phyloP scores from a whole-genome alignment of 2,113 vertebrate genomes.

The Lathamus discolor region DNA sequence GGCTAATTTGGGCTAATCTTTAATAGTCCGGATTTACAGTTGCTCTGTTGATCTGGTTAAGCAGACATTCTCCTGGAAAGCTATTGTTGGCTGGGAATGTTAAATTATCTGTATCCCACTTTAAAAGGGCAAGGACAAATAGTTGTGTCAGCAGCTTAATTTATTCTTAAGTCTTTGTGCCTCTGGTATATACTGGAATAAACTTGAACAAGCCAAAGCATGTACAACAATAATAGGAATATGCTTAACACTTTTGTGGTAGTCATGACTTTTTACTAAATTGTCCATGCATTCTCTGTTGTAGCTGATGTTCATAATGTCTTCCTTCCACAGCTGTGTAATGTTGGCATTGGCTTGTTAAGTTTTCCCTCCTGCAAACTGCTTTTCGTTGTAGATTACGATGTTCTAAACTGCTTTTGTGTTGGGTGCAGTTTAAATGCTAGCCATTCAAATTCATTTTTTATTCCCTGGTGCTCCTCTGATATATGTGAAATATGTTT shows the following conservation, averaged over 20 bases:
- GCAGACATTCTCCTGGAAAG: not conserved
- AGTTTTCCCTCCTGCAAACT: not conserved
- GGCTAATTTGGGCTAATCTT: not conserved
- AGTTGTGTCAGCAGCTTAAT: not conserved
- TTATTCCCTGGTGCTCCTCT: not conserved
- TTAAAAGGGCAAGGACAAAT: not conserved
- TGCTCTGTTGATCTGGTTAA: not conserved
- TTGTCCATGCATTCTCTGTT: not conserved
- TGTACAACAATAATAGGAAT: not conserved
- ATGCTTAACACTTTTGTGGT: not conserved
- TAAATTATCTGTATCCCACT: not conserved
- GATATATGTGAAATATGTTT: not conserved
- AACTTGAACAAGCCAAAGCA: not conserved
- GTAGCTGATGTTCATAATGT: not conserved
- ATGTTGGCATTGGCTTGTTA: not conserved
- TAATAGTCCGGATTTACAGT: not conserved
- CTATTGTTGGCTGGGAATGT: not conserved
- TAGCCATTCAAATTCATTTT: not conserved
- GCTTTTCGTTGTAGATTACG: not conserved
- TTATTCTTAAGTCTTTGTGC: not conserved
- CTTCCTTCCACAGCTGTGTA: not conserved
- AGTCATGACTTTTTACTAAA: not conserved
- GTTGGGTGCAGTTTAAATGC: not conserved
- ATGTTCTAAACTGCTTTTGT: slow-evolving; percentile 5
- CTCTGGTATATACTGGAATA: not conserved